phyloP scores from a whole-genome alignment of 2,113 vertebrate species.

The Nibea albiflora region DNA sequence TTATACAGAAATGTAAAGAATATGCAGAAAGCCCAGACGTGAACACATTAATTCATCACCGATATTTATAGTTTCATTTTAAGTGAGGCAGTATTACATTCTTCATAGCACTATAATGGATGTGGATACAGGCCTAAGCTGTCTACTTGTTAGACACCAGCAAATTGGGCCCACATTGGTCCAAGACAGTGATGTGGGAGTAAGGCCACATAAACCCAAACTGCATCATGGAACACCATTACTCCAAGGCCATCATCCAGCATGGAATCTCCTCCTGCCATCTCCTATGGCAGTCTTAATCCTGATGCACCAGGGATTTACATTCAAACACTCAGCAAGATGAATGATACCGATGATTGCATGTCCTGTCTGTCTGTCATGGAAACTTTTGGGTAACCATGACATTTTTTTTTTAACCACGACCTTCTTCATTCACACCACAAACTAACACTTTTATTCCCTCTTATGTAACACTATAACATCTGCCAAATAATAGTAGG shows the following conservation, averaged over 20 bases:
- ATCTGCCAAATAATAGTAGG: constrained; percentile 62
- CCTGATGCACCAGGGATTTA: constrained; percentile 59
- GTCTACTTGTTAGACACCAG: constrained; percentile 66
- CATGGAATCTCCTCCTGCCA: constrained; percentile 63
- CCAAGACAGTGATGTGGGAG: constrained; percentile 59
- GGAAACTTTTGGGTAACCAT: constrained; percentile 65
- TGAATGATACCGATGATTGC: constrained; percentile 67
- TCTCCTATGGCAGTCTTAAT: constrained; percentile 69
- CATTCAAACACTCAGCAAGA: constrained; percentile 66
- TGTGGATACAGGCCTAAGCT: constrained; percentile 40
- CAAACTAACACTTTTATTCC: constrained; percentile 65
- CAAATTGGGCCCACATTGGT: constrained; percentile 68
- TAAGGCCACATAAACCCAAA: constrained; percentile 64
- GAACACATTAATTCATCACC: constrained; percentile 24
- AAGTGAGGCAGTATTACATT: constrained; percentile 38
- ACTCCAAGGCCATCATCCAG: constrained; percentile 61
- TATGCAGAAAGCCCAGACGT: constrained; percentile 11
- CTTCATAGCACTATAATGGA: constrained; percentile 47
- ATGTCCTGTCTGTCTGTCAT: constrained; percentile 61
- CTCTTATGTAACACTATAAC: constrained; percentile 60
- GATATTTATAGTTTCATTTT: constrained; percentile 51
- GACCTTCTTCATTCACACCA: constrained; percentile 56
- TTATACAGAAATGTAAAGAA: constrained; percentile 41
- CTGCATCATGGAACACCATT: constrained; percentile 72
- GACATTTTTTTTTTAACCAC: constrained; percentile 49